These are phyloP conservation scores for Spilarctia lutea DNA, from an alignment of 2,888 invertebrate species.

Conservation along the genomic window DNA sequence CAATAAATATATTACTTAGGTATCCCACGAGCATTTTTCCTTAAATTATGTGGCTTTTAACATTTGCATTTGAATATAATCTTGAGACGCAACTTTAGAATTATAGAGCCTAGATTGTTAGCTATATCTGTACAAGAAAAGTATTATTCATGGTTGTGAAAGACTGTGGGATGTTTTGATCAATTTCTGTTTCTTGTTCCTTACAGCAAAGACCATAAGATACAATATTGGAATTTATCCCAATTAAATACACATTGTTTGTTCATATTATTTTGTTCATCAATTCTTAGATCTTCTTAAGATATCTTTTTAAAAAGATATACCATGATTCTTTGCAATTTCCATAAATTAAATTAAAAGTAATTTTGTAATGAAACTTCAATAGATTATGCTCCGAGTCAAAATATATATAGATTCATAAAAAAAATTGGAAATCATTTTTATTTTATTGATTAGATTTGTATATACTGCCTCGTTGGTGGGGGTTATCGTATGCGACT, in stretches of 20 bases:
- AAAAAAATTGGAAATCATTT: not conserved
- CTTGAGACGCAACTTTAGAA: conserved; percentile 40
- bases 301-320: not conserved
- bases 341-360: not conserved
- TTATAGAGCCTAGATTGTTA: conserved; percentile 44
- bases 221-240: not conserved
- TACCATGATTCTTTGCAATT: not conserved
- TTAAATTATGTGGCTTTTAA: conserved; percentile 54
- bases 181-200: not conserved
- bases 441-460: too few relatives aligned
- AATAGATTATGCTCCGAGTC: not conserved
- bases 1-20: conserved; percentile 57
- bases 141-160: conserved; percentile 7
- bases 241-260: too few relatives aligned
- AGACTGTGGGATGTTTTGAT: not conserved
- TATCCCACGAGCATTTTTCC: conserved; percentile 51
- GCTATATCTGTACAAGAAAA: conserved; percentile 22
- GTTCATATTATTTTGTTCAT: not conserved
- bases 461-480: too few relatives aligned
- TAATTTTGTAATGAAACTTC: not conserved
- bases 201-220: not conserved
- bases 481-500: too few relatives aligned
- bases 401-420: not conserved
- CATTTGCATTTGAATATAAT: conserved; percentile 54
- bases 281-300: not conserved